Evolutionary conservation across 2,888 invertebrate genomes (phyloP), one percentile per base, ranked within the genome.

Genomic region (Habroteleia sp.): DNA sequence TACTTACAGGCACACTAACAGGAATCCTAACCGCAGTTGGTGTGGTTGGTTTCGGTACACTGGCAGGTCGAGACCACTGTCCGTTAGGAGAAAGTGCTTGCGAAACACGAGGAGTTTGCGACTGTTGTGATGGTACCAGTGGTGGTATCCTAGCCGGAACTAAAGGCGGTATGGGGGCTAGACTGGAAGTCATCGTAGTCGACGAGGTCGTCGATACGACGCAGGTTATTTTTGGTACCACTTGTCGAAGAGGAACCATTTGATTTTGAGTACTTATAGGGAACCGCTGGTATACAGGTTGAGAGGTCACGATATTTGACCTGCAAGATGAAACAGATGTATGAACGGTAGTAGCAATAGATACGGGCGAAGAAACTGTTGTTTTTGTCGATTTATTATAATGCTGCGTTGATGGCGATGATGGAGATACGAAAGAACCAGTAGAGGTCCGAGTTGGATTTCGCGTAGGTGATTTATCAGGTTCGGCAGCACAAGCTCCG

Each of bases 81-180:
- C 88, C 88, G 35, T 88, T 88, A 0, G 88, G 87, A 0, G 88
- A 87, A 0, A 84, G 79, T 0, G 87, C 83, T 16, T 85, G 86
- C 1, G 85, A 62, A 0, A 84, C 78, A 5, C 87, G 76, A 0
- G 85, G 82, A 1, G 87, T 42, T 3, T 50, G 68, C 0, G 46
- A 79, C 5, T 82, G 56, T 23, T 73, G 84, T 4, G 84, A 80
- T 1, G 84, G 78, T 10, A 83, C 79, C 3, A 87, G 48, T 2
- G 86, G 77, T 1, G 85, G 79, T 48, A 83, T 83, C 48, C 86
- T 82, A 7, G 87, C 81, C 16, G 85, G 82, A n/a, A 86, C 83
- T 14, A 85, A 56, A 0, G 84, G 82, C 1, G 86, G 84, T 16
- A 84, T 41, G 6, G 83, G 80, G 1, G 84, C 66, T 5, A 81